A percentile compares a stretch with the other conserved stretches of the same genome.
These are phyloP conservation scores for Piliocolobus tephrosceles DNA, from an alignment of 2,113 vertebrate species.

Conservation along the genomic window DNA sequence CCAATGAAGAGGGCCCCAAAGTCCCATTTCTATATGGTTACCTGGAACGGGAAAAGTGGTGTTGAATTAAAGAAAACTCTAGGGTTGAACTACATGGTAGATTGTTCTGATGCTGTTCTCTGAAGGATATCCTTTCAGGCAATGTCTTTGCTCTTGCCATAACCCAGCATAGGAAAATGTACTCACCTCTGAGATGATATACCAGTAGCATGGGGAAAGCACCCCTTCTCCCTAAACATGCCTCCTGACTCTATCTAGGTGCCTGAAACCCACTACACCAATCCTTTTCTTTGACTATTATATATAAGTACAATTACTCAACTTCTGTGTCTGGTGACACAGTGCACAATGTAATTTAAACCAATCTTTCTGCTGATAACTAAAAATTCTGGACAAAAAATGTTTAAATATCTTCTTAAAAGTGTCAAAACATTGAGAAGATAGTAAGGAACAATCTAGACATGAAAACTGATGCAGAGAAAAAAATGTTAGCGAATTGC, in stretches of 20 bases:
- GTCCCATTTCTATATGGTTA: background rate
- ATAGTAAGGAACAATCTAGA: background rate
- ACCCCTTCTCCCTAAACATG: background rate
- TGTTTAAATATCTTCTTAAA: background rate
- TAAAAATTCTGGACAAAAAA: background rate
- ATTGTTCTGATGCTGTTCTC: background rate
- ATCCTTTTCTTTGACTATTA: background rate
- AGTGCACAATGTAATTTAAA: background rate
- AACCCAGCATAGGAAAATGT: accelerated
- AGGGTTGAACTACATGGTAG: accelerated
- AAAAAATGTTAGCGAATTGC: background rate
- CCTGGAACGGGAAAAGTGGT: background rate
- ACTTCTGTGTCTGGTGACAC: background rate
- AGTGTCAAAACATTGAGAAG: background rate
- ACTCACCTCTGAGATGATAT: background rate
- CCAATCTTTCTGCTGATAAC: background rate
- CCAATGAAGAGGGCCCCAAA: accelerated
- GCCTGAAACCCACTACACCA: background rate
- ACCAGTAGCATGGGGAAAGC: background rate
- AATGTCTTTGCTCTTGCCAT: background rate
- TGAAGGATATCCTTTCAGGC: background rate
- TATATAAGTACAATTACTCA: background rate
- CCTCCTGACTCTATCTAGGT: background rate
- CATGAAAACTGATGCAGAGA: background rate
- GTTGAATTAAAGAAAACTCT: background rate